Percentiles rank a stretch among this genome's conserved stretches.
Evolutionary conservation across 2,888 invertebrate species (phyloP).

Genomic region (Hermodice carunculata): DNA sequence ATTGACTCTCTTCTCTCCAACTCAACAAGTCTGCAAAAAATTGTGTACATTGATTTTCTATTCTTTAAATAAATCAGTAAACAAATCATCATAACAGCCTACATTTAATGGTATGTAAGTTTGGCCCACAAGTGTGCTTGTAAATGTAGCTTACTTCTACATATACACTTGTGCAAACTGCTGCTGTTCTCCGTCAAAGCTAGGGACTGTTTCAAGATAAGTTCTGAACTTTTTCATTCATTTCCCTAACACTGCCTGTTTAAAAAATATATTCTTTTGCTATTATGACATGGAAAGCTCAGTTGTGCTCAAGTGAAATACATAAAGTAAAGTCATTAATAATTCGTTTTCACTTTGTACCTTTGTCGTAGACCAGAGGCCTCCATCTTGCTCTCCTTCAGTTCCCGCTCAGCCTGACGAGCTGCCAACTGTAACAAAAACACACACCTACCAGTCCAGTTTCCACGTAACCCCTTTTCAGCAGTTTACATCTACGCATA

Average conservation of each 20-base stretch:
- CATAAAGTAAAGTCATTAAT: background rate
- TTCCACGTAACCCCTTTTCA: no score
- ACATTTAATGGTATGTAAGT: background rate
- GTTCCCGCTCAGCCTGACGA: constrained; percentile 83
- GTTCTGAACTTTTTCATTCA: no score
- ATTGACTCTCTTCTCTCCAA: constrained; percentile 55
- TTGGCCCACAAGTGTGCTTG: background rate
- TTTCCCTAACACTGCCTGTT: no score
- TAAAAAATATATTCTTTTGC: background rate
- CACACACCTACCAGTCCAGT: no score
- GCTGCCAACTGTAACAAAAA: constrained; percentile 72
- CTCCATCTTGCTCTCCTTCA: constrained; percentile 84
- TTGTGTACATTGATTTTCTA: no score
- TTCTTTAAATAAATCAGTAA: constrained; percentile 56
- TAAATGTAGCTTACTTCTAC: background rate
- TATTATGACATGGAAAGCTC: background rate
- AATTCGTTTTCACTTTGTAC: constrained; percentile 39
- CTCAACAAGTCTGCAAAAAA: constrained; percentile 53
- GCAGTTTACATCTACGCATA: no score
- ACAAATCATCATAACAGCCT: background rate
- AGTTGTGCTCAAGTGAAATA: background rate
- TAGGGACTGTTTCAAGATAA: no score
- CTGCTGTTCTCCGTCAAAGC: no score
- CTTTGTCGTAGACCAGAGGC: constrained; percentile 71
- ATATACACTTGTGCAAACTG: background rate